Evolutionary conservation across 2,797 vertebrate species (phyloP).

Genomic region (Antrozous pallidus): DNA sequence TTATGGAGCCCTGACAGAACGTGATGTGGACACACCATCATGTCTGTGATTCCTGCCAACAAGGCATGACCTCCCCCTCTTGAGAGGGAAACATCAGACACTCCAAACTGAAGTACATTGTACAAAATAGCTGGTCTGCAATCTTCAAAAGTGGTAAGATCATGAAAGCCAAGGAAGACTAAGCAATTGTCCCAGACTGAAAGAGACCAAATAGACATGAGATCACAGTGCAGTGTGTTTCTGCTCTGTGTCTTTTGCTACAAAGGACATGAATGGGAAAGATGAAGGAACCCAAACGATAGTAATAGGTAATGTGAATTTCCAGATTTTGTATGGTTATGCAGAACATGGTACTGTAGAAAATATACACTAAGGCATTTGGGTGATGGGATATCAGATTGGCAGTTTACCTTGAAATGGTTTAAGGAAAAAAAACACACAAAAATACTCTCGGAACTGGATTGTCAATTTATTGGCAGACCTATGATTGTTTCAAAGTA

Average conservation of each 20-base stretch:
- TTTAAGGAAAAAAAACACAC: not conserved
- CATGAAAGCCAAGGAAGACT: not conserved
- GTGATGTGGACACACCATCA: accelerated
- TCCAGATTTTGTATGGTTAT: accelerated
- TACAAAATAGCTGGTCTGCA: not conserved
- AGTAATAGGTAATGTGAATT: accelerated
- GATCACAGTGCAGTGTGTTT: accelerated
- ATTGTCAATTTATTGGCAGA: not conserved
- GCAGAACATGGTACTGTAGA: accelerated
- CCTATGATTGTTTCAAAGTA: not conserved
- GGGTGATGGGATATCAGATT: accelerated
- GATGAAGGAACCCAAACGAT: not conserved
- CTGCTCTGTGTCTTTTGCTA: not conserved
- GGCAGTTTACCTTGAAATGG: not conserved
- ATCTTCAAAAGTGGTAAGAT: not conserved
- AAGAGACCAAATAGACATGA: too few species aligned
- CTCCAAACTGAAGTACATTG: not conserved
- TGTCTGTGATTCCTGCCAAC: not conserved
- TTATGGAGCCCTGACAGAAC: accelerated
- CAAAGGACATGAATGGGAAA: accelerated
- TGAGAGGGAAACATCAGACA: not conserved
- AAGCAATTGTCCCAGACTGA: not conserved
- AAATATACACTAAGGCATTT: not conserved
- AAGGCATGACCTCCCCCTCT: accelerated
- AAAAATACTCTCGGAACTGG: not conserved